Conservation (phyloP, 2,797 vertebrate genomes). For the Anguilla megastoma region DNA sequence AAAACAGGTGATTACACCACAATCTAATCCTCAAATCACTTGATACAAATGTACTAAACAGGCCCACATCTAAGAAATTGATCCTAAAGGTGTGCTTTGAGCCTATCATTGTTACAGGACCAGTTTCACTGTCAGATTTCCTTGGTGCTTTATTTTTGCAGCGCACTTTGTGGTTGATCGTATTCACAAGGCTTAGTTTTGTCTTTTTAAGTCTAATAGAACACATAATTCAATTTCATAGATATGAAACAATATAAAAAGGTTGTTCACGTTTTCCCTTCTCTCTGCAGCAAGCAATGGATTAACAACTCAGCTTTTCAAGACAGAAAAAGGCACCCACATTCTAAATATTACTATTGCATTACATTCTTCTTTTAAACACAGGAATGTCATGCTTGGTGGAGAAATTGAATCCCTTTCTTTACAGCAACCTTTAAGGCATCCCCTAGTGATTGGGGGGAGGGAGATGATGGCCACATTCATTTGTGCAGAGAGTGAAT, state of each 20-base stretch:
- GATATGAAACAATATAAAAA: not conserved
- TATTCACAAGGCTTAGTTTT: not conserved
- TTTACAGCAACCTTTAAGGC: constrained; percentile 32
- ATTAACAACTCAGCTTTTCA: not conserved
- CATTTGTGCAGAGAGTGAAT: constrained; percentile 46
- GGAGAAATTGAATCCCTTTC: constrained; percentile 4
- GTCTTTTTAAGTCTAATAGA: not conserved
- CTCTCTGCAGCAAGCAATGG: not conserved
- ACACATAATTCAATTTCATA: not conserved
- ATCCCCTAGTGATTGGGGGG: constrained; percentile 24
- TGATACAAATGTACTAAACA: not conserved
- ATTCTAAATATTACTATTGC: constrained; percentile 23
- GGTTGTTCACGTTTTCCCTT: not conserved
- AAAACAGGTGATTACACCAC: not conserved
- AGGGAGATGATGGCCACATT: constrained; percentile 41
- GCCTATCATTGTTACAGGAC: not conserved
- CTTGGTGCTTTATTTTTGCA: not conserved
- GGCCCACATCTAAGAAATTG: too few species aligned
- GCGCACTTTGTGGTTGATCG: not conserved
- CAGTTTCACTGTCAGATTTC: not conserved
- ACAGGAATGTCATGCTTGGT: not conserved
- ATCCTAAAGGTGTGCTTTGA: not conserved
- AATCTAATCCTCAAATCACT: not conserved
- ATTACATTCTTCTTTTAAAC: constrained; percentile 24
- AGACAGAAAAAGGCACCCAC: not conserved